Percentiles rank a stretch among this genome's conserved stretches.
Evolutionary conservation across 2,797 vertebrate genomes (phyloP).

Genomic region (Neopelma chrysocephalum): DNA sequence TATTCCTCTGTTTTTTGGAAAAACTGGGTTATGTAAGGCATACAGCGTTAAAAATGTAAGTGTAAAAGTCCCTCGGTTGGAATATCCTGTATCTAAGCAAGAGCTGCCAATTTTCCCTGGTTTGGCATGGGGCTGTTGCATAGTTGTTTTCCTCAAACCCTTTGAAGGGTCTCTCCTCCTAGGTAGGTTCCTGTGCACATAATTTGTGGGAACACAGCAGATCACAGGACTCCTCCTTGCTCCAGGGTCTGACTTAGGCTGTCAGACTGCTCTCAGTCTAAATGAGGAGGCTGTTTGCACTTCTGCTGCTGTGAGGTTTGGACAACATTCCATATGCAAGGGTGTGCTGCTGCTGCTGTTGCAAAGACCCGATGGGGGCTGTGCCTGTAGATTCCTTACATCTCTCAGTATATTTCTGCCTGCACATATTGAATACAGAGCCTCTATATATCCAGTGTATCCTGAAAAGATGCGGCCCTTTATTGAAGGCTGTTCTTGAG

Average conservation of each 20-base stretch:
- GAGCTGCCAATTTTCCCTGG: not conserved
- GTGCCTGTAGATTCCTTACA: not conserved
- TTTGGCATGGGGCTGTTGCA: not conserved
- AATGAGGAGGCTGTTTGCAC: accelerated
- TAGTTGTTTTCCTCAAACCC: not conserved
- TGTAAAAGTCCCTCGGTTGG: not conserved
- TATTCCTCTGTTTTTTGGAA: not conserved
- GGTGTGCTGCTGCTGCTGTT: not conserved
- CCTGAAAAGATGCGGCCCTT: not conserved
- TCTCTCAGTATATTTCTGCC: not conserved
- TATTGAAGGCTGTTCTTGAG: not conserved
- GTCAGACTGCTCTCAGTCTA: not conserved
- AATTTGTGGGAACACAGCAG: not conserved
- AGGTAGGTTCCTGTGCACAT: accelerated
- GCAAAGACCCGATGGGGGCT: not conserved
- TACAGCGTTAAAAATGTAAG: not conserved
- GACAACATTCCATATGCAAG: accelerated
- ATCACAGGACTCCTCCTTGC: not conserved
- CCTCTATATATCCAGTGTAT: not conserved
- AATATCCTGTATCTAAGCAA: not conserved
- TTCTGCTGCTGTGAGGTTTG: not conserved
- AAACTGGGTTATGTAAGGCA: not conserved
- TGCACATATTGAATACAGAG: not conserved
- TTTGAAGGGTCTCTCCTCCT: not conserved
- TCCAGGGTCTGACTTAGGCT: not conserved